Evolutionary conservation across 2,888 invertebrate species (phyloP), one percentile per base, ranked within the genome.

Genomic region (Sphinx pinastri): DNA sequence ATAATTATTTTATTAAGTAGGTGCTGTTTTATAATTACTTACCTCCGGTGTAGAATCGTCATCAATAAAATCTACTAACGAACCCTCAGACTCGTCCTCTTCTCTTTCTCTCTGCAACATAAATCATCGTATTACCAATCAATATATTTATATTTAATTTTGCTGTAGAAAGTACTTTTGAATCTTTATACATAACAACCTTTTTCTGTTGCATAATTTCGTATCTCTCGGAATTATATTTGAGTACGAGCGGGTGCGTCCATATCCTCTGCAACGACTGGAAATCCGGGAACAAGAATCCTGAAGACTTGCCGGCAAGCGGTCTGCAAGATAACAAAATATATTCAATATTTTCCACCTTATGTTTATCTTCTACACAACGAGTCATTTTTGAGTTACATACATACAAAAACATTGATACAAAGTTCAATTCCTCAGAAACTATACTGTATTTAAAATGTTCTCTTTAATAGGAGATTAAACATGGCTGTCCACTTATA

Each of bases 181-280:
- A 38, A 38, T 38, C 8, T 38, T 38, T 38, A 38, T 31, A 13
- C 25, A 52, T 5, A 10, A 66, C 59, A n/a, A 94, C 95, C 91
- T 94, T 95, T 81, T 95, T 95, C 77, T 93, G 93, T 77, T 93
- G 94, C 91, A 91, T 89, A 63, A 92, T 90, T 81, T 94, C 94
- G 77, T 92, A 94, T 85, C 94, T 89, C 78, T 95, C 95, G 5
- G 95, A 95, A 76, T 96, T 96, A 73, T 96, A 95, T 73, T 95
- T 95, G 77, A 98, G 92, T 11, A 97, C 96, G 76, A 96, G 94
- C 0, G 98, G 98, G 90, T 98, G 98, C 13, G 97, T 97, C 96
- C 97, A 97, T 85, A 98, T 96, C 82, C 97, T 95, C 77, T 97
- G 96, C 68, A 98, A 86, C 31, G 96, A 96, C 81, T 96, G 96